A percentile compares a stretch with the other conserved stretches of the same genome.
Conservation (phyloP, 2,888 invertebrate species). For the Periphyllus acericola region DNA sequence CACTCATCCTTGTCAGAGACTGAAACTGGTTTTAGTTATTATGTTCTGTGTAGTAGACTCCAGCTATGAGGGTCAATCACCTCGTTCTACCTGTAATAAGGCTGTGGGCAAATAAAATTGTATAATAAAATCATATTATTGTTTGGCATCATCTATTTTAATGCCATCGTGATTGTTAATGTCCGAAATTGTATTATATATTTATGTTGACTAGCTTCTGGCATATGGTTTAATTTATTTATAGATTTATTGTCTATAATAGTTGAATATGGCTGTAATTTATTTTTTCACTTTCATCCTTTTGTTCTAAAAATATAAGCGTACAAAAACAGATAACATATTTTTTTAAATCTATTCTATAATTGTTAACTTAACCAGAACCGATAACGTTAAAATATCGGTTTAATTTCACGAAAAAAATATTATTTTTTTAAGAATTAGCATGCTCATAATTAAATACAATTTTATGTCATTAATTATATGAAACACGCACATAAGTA, state of each 20-base stretch:
- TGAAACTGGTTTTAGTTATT: constrained; percentile 61
- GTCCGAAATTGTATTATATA: constrained; percentile 24
- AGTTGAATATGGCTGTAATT: not conserved
- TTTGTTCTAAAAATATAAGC: not conserved
- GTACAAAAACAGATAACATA: not conserved
- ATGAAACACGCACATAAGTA: not conserved
- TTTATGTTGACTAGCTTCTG: not conserved
- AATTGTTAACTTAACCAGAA: too few relatives aligned
- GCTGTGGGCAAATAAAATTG: constrained; percentile 44
- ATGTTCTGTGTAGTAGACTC: constrained; percentile 29
- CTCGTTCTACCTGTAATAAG: constrained; percentile 52
- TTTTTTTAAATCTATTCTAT: not conserved
- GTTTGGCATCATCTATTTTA: constrained; percentile 42
- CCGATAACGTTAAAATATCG: too few relatives aligned
- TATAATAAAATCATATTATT: constrained; percentile 50
- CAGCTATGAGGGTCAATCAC: constrained; percentile 53
- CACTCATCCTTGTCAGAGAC: constrained; percentile 47
- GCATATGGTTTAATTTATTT: constrained; percentile 15
- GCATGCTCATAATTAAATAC: not conserved
- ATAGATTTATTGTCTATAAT: not conserved
- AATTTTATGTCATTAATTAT: not conserved
- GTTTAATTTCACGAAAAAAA: not conserved
- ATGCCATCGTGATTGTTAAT: not conserved
- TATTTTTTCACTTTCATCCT: constrained; percentile 13
- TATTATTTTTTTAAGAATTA: not conserved